Percentiles rank a stretch among this genome's conserved stretches.
Evolutionary conservation across 53 echinoderm and acorn worm species (phyloP).

Genomic region (Stichopus horrens): DNA sequence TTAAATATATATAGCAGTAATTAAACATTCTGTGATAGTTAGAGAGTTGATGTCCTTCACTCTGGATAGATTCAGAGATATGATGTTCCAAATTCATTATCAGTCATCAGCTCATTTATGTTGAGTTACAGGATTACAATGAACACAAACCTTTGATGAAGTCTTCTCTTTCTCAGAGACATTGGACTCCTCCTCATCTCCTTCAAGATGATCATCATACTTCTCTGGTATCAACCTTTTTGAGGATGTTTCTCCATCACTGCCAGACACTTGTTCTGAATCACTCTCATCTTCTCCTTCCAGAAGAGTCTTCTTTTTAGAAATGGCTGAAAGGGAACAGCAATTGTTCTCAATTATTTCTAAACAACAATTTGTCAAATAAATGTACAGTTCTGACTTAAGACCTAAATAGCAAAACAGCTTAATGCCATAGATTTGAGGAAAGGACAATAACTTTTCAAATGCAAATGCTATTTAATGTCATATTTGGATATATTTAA

Average conservation of each 20-base stretch:
- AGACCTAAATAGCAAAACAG: too few relatives aligned
- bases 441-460: too few relatives aligned
- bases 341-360: neutral
- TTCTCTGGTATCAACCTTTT: constrained; percentile 9
- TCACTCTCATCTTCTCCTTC: constrained; percentile 9
- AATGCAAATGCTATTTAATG: too few relatives aligned
- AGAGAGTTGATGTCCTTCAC: too few relatives aligned
- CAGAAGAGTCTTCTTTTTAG: neutral
- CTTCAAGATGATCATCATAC: neutral
- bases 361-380: neutral
- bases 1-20: too few relatives aligned
- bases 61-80: too few relatives aligned
- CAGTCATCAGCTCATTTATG: too few relatives aligned
- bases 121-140: neutral
- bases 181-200: neutral
- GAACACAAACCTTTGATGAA: neutral
- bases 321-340: neutral
- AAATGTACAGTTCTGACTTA: too few relatives aligned
- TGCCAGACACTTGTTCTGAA: constrained; percentile 42
- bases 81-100: too few relatives aligned
- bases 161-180: neutral
- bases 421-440: too few relatives aligned
- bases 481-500: too few relatives aligned
- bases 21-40: too few relatives aligned
- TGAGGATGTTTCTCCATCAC: constrained; percentile 46